Conservation (phyloP, 1,140 invertebrate genomes). For the Trichonephila clavata region DNA sequence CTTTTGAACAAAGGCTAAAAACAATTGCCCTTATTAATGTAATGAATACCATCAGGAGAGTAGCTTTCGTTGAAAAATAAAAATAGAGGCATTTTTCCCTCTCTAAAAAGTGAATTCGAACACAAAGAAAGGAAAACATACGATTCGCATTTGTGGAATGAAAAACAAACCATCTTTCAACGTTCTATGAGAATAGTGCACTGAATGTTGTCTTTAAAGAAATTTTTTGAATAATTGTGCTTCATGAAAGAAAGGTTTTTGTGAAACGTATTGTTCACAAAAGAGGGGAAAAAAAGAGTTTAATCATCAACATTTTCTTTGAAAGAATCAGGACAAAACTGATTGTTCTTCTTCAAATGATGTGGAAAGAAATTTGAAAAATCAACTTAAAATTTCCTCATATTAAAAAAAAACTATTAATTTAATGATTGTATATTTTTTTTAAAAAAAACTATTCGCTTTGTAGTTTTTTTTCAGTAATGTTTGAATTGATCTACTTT, state of each 20-base stretch:
- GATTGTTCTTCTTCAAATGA: neutral
- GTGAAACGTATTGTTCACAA: neutral
- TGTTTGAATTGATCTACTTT: no score
- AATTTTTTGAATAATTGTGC: neutral
- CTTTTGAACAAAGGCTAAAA: no score
- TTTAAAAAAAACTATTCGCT: no score
- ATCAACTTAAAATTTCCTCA: neutral
- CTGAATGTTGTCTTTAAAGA: neutral
- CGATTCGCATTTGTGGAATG: no score
- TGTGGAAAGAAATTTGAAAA: neutral
- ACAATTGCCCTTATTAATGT: no score
- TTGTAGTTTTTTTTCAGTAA: no score
- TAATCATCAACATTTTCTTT: neutral
- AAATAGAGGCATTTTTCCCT: no score
- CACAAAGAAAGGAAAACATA: no score
- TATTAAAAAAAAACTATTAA: neutral
- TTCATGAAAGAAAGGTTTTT: neutral
- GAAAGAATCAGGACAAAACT: neutral
- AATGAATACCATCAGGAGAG: no score
- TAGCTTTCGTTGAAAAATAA: no score
- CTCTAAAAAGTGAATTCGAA: no score
- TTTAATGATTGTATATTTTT: neutral
- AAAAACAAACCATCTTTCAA: no score
- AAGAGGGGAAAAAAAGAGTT: neutral
- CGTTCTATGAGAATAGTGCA: neutral